phyloP scores from a whole-genome alignment of 2,113 vertebrate genomes.

The Polypterus bichir region DNA sequence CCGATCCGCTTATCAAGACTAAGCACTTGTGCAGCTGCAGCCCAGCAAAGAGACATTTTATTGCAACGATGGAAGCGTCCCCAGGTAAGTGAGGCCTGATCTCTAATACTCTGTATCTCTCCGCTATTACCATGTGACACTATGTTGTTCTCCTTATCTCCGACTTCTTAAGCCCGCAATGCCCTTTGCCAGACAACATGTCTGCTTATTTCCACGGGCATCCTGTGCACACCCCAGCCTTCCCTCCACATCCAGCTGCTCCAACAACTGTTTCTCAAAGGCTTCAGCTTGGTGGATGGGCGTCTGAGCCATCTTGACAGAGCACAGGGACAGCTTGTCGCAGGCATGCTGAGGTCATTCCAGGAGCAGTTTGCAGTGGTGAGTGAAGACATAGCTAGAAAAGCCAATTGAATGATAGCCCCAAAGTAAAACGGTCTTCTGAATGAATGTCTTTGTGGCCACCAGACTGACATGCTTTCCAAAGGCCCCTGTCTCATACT shows the following conservation, averaged over 20 bases:
- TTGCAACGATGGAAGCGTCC: no score
- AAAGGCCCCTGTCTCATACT: constrained; percentile 38
- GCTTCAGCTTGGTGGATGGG: constrained; percentile 43
- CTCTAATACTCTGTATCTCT: no score
- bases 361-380: constrained; percentile 24
- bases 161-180: constrained; percentile 9
- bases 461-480: constrained; percentile 26
- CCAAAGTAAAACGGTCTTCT: not conserved
- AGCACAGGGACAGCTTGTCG: constrained; percentile 25
- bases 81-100: no score
- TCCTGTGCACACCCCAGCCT: constrained; percentile 20
- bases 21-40: constrained; percentile 17
- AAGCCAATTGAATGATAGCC: not conserved
- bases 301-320: constrained; percentile 31
- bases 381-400: not conserved
- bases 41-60: not conserved
- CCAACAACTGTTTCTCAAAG: constrained; percentile 29
- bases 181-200: constrained; percentile 46
- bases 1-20: constrained; percentile 20
- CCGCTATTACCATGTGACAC: no score
- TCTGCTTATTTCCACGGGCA: constrained; percentile 35
- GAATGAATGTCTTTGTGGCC: not conserved
- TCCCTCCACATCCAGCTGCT: constrained; percentile 34
- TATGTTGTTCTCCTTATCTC: no score
- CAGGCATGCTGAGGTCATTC: constrained; percentile 20